Evolutionary conservation across 2,888 invertebrate genomes (phyloP).

Genomic region (Agrilus biguttatus): DNA sequence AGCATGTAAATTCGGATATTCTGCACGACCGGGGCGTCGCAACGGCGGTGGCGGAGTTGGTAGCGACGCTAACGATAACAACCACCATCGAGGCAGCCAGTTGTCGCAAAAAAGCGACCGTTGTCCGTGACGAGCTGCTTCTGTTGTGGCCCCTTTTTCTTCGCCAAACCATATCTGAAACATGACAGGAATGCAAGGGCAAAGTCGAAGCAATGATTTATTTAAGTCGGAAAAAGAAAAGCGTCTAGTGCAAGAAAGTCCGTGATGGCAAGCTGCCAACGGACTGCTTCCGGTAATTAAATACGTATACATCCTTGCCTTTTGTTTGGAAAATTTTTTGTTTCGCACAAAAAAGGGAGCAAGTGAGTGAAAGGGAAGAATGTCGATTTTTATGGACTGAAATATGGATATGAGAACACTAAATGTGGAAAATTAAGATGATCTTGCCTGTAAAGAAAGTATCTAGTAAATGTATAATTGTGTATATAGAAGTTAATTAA

Average conservation of each 20-base stretch:
- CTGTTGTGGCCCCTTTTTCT: slow-evolving; percentile 3
- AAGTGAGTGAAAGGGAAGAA: too few relatives aligned
- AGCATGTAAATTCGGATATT: slow-evolving; percentile 52
- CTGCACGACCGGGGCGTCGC: slow-evolving; percentile 41
- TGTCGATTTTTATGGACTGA: too few relatives aligned
- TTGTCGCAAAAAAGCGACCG: neutral
- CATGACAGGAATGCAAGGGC: neutral
- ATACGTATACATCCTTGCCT: too few relatives aligned
- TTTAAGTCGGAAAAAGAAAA: slow-evolving; percentile 2
- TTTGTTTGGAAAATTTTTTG: too few relatives aligned
- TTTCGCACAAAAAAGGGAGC: too few relatives aligned
- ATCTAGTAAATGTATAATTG: too few relatives aligned
- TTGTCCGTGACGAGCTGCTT: neutral
- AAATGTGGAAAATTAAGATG: too few relatives aligned
- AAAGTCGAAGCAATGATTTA: neutral
- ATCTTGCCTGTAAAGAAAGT: too few relatives aligned
- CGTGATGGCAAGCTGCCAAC: too few relatives aligned
- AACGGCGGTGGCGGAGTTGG: slow-evolving; percentile 27
- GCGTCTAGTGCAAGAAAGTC: neutral
- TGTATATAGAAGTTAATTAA: too few relatives aligned
- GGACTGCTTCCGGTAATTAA: too few relatives aligned
- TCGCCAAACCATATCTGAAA: slow-evolving; percentile 11
- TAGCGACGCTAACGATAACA: slow-evolving; percentile 5
- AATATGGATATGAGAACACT: too few relatives aligned
- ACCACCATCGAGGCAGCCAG: neutral